Evolutionary conservation across 2,113 vertebrate species (phyloP), one percentile per base, ranked within the genome.

Genomic region (Anoura caudifer): DNA sequence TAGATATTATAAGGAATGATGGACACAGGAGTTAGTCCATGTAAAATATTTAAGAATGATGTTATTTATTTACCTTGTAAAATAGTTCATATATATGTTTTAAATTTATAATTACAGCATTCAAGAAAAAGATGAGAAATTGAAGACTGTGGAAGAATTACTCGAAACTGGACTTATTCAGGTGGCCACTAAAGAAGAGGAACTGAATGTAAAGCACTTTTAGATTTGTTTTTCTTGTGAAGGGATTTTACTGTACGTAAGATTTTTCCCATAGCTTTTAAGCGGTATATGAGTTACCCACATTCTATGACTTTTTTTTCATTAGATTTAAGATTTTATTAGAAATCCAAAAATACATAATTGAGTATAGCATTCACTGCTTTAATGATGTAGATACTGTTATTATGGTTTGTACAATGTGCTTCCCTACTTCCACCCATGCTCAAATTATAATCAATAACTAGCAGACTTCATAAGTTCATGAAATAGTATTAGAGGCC

Each of bases 171-270:
- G 99, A 84, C 98, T 99, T 87, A 99, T 99, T 95, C 98, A 99
- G 97, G 98, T 99, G 98, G 99, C 99, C 93, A 99, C 99, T 96
- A 99, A 99, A 97, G 99, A 99, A 88, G 99, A 99, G n/a, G 98
- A 99, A 73, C 98, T 99, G 63, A 99, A 99, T 99, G 99, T 99
- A 98, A 98, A 97, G 72, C 33, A 79, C 90, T 95, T 96, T 87
- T 73, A 41, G 11, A 81, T 85, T 89, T 86, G 7, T 95, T 96
- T 95, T 93, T 6, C 19, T 67, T 90, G 47, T 63, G 20, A 3
- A 92, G 13, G 36, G 36, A 3, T 89, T 95, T 90, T 16, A 28
- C 28, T 92, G 54, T 76, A 79, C 28, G 1, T 77, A 36, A 92
- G 50, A 26, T 86, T 86, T 91, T 95, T 3, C 54, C 4, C 4